Evolutionary conservation across 2,113 vertebrate genomes (phyloP), one percentile per base, ranked within the genome.

Genomic region (Percopsis transmontana): DNA sequence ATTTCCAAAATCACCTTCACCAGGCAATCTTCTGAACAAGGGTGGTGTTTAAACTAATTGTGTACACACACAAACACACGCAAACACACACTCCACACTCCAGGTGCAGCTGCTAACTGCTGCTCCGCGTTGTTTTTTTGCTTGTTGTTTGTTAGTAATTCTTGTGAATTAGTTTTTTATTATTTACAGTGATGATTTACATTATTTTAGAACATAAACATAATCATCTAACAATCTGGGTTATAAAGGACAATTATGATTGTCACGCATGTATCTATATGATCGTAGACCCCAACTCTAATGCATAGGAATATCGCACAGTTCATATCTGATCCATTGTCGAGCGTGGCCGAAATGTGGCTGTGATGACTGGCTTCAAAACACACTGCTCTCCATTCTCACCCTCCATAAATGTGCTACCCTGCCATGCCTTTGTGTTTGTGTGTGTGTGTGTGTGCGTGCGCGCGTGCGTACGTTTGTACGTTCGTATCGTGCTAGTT

Each of bases 301-400:
- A 58, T 48, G 52, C 41, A 16, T 70, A 27, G 27, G 14, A 70
- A 42, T 58, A 52, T 64, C 9, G 51, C 62, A 20, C 67, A 18
- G 24, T 23, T 27, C 13, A 44, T 23, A 52, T 40, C 45, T 68
- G 57, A 40, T 68, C 20, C 13, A 47, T 13, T 62, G 48, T 66
- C 55, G 62, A 73, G 51, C 62, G 16, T 60, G 71, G 63, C 63
- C 71, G 66, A n/a, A 64, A 20, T 76, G 68, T 66, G 68, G 56
- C 70, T 54, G 50, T 73, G 63, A 62, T 66, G 45, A 71, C 81
- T 79, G 85, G 71, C 72, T 70, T 38, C 14, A 38, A 66, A 47
- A 68, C 12, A 79, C 66, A 52, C 68, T 76, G 68, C 77, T 78
- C 8, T 53, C 69, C 80, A 72, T 81, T 63, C 60, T 82, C 73